Base-by-base conservation (phyloP, 1,140 invertebrate genomes). In the Cylas formicarius region DNA sequence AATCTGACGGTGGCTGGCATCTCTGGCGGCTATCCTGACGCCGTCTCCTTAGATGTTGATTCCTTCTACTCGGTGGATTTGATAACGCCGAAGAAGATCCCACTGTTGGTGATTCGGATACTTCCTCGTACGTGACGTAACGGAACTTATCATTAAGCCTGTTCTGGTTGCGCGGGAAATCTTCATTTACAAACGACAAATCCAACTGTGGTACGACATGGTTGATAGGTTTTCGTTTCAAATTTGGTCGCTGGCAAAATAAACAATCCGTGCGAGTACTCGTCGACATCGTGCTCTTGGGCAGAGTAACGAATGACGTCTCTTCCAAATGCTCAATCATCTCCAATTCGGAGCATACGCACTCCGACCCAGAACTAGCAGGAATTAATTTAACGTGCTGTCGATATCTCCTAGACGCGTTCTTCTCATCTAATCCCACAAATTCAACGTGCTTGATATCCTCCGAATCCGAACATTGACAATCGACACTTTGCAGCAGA, bases 381-480 rank as follows among this genome's bases (percentile, higher is more conserved):
- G 26, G 14, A 5, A 2, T 14, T 27, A 24, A 13, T n/a, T 28
- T 36, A 17, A 29, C 8, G 21, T 34, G 35, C 2, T 47, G 18
- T 37, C 24, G 3, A 36, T 21, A 32, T 42, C 31, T 36, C 39
- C 38, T 16, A 43, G 20, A 6, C 18, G 5, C 13, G 17, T 20
- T 2, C 13, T 24, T 17, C 9, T 41, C 9, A 13, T 40, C 23
- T 9, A 53, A 11, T 4, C 50, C 46, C 18, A 46, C 36, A 16
- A 53, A 46, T 29, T 53, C 51, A 17, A 49, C 46, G 11, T 26
- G 37, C 24, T 21, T 48, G n/a, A 13, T 21, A 21, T 20, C 8
- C 19, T 16, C 35, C 5, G 23, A 6, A 27, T 7, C 21, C 5
- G 19, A 38, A 10, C 26, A 14, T 23, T 16, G 18, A 1, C 18